These are phyloP conservation scores for Dreissena rostriformis DNA, from an alignment of 1,140 invertebrate species.

Conservation along the genomic window DNA sequence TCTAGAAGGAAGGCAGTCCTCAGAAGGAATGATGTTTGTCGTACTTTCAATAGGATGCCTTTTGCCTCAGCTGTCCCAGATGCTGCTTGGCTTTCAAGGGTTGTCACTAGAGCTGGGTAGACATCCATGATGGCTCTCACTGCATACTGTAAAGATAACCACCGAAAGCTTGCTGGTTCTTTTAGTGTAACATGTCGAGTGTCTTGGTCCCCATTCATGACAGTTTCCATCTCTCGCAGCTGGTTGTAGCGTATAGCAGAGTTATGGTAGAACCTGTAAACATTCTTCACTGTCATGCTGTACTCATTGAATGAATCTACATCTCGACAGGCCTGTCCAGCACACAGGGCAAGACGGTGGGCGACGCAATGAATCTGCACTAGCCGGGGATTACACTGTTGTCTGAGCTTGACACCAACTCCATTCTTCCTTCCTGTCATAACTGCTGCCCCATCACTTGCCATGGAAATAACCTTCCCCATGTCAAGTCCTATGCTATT, in stretches of 20 bases:
- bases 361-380: constrained; percentile 46
- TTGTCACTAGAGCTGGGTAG: neutral
- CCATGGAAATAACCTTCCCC: constrained; percentile 11
- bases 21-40: neutral
- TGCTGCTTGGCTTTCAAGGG: constrained; percentile 10
- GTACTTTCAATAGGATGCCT: constrained; percentile 7
- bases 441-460: constrained; percentile 30
- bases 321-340: constrained; percentile 22
- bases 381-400: constrained; percentile 3
- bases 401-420: constrained; percentile 15
- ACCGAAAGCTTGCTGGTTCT: constrained; percentile 49
- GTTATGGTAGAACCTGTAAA: constrained; percentile 41
- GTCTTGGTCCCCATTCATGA: constrained; percentile 11
- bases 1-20: constrained; percentile 33
- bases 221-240: neutral
- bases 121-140: constrained; percentile 24
- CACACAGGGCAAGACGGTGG: constrained; percentile 8
- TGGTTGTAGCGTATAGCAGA: constrained; percentile 43
- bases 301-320: constrained; percentile 20
- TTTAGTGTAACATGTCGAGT: constrained; percentile 15
- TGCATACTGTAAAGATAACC: constrained; percentile 25
- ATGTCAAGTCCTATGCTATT: neutral
- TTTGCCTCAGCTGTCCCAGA: constrained; percentile 4
- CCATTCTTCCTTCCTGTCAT: constrained; percentile 9
- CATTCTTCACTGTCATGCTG: constrained; percentile 27